These are phyloP conservation scores for Torymus aiolomorphi DNA, from an alignment of 2,888 invertebrate species.

Conservation along the genomic window DNA sequence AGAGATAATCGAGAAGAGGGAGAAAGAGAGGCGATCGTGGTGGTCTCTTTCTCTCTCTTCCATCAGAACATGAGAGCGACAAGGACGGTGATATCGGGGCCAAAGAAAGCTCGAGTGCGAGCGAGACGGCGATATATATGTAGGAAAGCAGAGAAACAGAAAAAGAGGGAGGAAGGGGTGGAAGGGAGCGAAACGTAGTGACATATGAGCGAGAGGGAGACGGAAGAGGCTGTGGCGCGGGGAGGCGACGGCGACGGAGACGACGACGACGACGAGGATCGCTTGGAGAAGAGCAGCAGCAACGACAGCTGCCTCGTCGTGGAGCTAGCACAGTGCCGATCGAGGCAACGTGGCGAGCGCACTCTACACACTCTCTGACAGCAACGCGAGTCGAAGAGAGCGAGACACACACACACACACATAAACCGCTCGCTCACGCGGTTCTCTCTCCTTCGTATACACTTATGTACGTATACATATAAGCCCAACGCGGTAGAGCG, in stretches of 20 bases:
- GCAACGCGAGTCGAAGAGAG: constrained; percentile 25
- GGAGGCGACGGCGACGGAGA: constrained; percentile 17
- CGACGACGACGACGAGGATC: constrained; percentile 38
- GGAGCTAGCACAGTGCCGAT: constrained; percentile 53
- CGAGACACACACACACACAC: background rate
- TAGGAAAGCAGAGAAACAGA: constrained; percentile 68
- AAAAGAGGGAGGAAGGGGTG: constrained; percentile 56
- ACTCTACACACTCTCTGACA: constrained; percentile 59
- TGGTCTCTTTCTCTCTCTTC: too few species aligned
- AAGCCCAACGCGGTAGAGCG: background rate
- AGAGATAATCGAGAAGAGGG: constrained; percentile 25
- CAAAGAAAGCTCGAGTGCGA: constrained; percentile 45
- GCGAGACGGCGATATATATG: constrained; percentile 36
- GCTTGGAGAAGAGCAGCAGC: constrained; percentile 8
- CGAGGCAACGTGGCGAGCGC: constrained; percentile 66
- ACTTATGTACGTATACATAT: constrained; percentile 42
- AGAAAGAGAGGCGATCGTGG: constrained; percentile 13
- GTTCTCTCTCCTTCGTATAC: constrained; percentile 53
- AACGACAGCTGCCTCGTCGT: constrained; percentile 11
- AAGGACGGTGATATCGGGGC: constrained; percentile 31
- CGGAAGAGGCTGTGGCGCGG: background rate
- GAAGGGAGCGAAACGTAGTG: constrained; percentile 22
- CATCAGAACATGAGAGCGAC: background rate
- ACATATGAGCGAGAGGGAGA: constrained; percentile 21
- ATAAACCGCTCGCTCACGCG: constrained; percentile 61